Conservation (phyloP, 2,888 invertebrate species). For the Byasa hedistus region DNA sequence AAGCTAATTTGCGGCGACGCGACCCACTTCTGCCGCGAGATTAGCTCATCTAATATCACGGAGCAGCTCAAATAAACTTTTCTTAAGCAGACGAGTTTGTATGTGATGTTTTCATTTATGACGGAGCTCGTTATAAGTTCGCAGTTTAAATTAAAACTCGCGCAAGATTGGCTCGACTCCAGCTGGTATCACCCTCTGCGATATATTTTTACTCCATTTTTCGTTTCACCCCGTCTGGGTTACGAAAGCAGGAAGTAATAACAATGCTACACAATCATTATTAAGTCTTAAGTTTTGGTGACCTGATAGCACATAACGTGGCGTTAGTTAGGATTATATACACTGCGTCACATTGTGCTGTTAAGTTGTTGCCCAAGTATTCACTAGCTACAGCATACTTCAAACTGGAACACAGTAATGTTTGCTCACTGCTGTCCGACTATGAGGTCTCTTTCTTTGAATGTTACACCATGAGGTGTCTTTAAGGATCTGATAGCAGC, state of each 20-base stretch:
- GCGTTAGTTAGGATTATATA: no score
- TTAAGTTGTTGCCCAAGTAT: no score
- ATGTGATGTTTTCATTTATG: constrained; percentile 28
- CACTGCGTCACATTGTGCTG: no score
- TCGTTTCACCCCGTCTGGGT: background rate
- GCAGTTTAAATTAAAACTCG: constrained; percentile 25
- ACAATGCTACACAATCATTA: no score
- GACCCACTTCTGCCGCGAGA: constrained; percentile 19
- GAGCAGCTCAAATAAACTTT: constrained; percentile 24
- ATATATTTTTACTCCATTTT: constrained; percentile 15
- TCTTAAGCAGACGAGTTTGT: constrained; percentile 24
- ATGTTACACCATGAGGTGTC: no score
- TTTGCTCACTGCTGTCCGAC: no score
- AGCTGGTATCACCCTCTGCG: constrained; percentile 1
- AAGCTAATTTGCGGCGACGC: background rate
- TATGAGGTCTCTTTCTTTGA: no score
- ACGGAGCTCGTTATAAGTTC: constrained; percentile 27
- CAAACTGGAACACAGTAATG: no score
- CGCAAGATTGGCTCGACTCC: constrained; percentile 18
- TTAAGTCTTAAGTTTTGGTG: no score
- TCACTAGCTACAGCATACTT: no score
- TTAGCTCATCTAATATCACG: constrained; percentile 21
- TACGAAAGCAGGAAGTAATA: background rate
- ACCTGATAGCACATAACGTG: no score
- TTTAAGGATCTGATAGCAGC: no score